Conservation (phyloP, 2,113 vertebrate genomes). For the Zosterops hypoxanthus region DNA sequence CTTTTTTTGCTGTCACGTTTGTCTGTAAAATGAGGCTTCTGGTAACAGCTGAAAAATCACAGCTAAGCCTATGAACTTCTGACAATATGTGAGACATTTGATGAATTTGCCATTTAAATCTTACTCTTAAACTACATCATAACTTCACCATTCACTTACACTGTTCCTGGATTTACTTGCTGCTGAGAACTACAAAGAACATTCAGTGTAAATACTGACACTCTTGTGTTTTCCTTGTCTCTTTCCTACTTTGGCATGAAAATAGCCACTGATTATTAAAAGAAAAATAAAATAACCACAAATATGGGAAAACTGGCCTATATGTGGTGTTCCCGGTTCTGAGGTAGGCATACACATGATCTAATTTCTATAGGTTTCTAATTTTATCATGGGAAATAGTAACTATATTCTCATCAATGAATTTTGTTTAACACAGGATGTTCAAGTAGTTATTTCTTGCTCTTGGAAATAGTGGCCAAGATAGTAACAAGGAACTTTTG, state of each 20-base stretch:
- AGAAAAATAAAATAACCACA: neutral
- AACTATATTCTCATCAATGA: neutral
- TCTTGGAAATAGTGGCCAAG: neutral
- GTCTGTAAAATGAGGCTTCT: neutral
- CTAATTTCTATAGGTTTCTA: neutral
- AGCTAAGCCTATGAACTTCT: neutral
- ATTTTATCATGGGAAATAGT: neutral
- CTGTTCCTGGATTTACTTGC: neutral
- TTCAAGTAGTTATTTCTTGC: neutral
- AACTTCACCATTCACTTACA: neutral
- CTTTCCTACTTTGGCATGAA: neutral
- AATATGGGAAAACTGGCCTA: neutral
- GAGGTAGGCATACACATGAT: rapidly evolving
- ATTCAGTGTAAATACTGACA: neutral
- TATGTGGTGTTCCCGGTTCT: neutral
- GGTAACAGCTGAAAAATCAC: neutral
- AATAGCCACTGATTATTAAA: neutral
- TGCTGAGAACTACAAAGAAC: neutral
- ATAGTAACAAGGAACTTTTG: neutral
- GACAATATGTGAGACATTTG: neutral
- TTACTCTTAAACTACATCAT: neutral
- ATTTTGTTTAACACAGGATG: neutral
- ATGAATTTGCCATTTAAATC: neutral
- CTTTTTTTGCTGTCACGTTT: neutral
- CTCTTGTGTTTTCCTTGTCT: neutral